Conservation (phyloP, 1,140 invertebrate species). For the Drosophila oshimai region DNA sequence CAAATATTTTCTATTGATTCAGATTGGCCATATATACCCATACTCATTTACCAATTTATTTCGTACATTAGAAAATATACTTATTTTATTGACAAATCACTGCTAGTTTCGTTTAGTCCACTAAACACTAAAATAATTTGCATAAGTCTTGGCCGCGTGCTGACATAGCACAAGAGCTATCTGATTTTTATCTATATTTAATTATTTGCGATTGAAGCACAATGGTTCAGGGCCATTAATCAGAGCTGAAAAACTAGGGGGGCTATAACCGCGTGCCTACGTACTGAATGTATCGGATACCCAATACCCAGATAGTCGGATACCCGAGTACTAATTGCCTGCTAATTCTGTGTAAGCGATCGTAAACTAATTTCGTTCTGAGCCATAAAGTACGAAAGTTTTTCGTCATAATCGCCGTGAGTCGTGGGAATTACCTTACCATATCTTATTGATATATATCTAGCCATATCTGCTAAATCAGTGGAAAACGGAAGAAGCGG, state of each 20-base stretch:
- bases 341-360: constrained; percentile 67
- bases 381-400: constrained; percentile 68
- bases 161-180: constrained; percentile 59
- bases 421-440: constrained; percentile 60
- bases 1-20: constrained; percentile 57
- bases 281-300: constrained; percentile 33
- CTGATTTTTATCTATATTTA: constrained; percentile 75
- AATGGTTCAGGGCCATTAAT: constrained; percentile 74
- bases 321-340: constrained; percentile 4
- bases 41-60: constrained; percentile 21
- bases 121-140: constrained; percentile 24
- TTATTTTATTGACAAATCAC: constrained; percentile 33
- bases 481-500: constrained; percentile 69
- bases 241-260: constrained; percentile 35
- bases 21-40: constrained; percentile 18
- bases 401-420: constrained; percentile 63
- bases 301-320: not conserved
- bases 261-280: constrained; percentile 47
- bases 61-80: not conserved
- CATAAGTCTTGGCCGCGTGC: constrained; percentile 24
- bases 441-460: no score
- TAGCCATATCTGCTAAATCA: constrained; percentile 45
- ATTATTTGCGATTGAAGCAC: constrained; percentile 73
- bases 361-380: constrained; percentile 60
- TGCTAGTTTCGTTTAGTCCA: constrained; percentile 34